Conservation (phyloP, 1,140 invertebrate species). For the Saccostrea echinata region DNA sequence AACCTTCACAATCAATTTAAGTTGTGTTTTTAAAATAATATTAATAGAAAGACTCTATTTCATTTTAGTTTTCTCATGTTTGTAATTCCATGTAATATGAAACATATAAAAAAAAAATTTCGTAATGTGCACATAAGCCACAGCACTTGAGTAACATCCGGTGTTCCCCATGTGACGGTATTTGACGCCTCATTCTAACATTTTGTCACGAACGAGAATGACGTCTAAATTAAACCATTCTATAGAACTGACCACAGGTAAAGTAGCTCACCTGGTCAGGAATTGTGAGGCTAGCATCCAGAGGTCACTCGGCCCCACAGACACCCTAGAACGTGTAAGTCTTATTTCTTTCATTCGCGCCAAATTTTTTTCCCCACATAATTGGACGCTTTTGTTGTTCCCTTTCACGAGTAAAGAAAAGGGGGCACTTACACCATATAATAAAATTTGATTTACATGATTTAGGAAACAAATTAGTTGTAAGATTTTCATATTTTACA, state of each 20-base stretch:
- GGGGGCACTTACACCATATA: too few relatives aligned
- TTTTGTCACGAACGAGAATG: background rate
- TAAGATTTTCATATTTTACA: too few relatives aligned
- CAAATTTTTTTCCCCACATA: background rate
- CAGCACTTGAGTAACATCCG: background rate
- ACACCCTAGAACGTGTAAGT: constrained; percentile 20
- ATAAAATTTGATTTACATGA: too few relatives aligned
- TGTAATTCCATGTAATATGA: background rate
- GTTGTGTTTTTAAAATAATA: too few relatives aligned
- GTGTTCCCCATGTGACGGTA: background rate
- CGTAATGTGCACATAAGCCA: constrained; percentile 11
- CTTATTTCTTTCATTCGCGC: background rate
- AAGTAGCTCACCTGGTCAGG: constrained; percentile 1
- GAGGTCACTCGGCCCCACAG: constrained; percentile 14
- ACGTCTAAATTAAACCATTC: constrained; percentile 24
- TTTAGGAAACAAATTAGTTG: too few relatives aligned
- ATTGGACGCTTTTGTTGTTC: background rate
- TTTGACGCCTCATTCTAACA: constrained; percentile 2
- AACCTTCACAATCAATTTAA: too few relatives aligned
- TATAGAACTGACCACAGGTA: constrained; percentile 17
- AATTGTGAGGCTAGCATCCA: constrained; percentile 1
- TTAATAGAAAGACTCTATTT: too few relatives aligned
- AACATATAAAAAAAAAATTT: background rate
- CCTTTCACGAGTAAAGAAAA: too few relatives aligned
- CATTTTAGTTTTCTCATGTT: too few relatives aligned